Evolutionary conservation across 1,140 invertebrate genomes (phyloP).

Genomic region (Solen grandis): DNA sequence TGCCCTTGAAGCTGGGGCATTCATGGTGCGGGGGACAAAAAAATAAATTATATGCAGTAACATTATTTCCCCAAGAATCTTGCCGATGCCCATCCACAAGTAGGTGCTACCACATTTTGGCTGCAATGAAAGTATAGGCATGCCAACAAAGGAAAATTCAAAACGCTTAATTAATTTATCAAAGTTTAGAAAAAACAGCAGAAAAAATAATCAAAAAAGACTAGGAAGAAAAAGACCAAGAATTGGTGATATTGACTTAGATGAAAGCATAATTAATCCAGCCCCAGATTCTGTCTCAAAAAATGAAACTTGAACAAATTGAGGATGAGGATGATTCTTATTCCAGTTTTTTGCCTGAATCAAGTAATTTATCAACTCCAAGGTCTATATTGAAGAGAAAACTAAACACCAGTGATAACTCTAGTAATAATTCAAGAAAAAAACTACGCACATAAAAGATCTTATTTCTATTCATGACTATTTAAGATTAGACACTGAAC

Average conservation of each 20-base stretch:
- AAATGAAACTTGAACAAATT: constrained; percentile 9
- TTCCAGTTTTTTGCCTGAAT: no score
- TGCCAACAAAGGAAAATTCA: constrained; percentile 5
- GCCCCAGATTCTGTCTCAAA: constrained; percentile 31
- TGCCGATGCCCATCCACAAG: constrained; percentile 11
- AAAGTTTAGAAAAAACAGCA: constrained; percentile 9
- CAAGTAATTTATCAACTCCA: no score
- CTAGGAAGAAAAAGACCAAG: constrained; percentile 1
- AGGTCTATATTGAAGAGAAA: no score
- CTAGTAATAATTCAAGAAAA: no score
- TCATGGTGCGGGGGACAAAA: constrained; percentile 9
- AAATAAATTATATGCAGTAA: background rate
- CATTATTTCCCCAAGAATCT: constrained; percentile 16
- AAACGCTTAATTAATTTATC: constrained; percentile 10
- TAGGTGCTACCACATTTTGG: background rate
- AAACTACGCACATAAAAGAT: no score
- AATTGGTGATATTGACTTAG: no score
- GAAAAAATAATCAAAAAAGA: constrained; percentile 13
- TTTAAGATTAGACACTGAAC: no score
- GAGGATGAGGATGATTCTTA: no score
- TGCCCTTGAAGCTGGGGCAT: constrained; percentile 9
- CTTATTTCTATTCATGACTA: no score
- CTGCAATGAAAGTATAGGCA: constrained; percentile 9
- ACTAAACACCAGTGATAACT: no score
- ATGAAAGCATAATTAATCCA: background rate